phyloP scores from a whole-genome alignment of 2,888 invertebrate species.

The Conus canariensis region DNA sequence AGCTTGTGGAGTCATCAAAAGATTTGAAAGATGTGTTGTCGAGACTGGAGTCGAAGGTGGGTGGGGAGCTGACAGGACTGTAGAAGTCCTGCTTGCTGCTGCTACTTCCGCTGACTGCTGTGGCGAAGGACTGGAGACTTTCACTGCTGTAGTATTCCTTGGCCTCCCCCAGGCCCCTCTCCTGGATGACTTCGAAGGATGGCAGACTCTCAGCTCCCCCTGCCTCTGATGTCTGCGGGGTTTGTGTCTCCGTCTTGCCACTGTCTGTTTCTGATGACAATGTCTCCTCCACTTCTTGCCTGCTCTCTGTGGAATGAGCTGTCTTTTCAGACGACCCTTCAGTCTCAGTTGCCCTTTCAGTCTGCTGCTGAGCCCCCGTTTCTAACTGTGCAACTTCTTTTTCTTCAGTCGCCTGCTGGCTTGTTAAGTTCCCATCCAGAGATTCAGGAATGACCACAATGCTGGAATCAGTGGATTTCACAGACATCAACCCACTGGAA shows the following conservation, averaged over 20 bases:
- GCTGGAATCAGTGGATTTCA: not conserved
- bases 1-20: conserved; percentile 14
- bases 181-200: conserved; percentile 9
- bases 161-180: not conserved
- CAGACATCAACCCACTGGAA: not conserved
- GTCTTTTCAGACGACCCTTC: not conserved
- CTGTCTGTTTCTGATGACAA: not conserved
- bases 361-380: not conserved
- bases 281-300: not conserved
- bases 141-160: conserved; percentile 37
- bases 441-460: conserved; percentile 13
- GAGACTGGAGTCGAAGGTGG: conserved; percentile 7
- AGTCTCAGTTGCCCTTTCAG: not conserved
- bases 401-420: not conserved
- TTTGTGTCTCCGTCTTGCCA: not conserved
- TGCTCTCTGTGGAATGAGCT: not conserved
- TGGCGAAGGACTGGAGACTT: conserved; percentile 22
- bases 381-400: not conserved
- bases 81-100: conserved; percentile 39
- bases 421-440: not conserved
- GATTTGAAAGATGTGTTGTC: conserved; percentile 25
- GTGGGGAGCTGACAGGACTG: conserved; percentile 33
- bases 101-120: conserved; percentile 14
- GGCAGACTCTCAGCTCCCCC: not conserved
- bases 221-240: not conserved